Conservation (phyloP, 2,113 vertebrate species). For the Poicephalus gulielmi region DNA sequence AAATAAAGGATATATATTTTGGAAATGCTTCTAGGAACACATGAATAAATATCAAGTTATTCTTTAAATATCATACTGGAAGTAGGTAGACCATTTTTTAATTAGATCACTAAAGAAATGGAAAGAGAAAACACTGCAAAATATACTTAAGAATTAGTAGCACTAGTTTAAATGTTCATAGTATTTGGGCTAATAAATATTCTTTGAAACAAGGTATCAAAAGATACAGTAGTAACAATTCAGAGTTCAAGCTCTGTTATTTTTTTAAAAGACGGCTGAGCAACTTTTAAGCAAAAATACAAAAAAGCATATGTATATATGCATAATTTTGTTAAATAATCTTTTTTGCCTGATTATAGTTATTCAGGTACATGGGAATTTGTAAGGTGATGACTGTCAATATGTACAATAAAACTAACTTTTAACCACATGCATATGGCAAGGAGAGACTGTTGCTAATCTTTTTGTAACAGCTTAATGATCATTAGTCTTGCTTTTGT, state of each 20-base stretch:
- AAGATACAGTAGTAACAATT: not conserved
- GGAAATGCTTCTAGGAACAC: not conserved
- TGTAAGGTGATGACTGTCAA: not conserved
- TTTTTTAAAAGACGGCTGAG: not conserved
- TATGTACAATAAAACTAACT: conserved; percentile 3
- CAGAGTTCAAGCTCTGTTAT: not conserved
- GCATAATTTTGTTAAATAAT: not conserved
- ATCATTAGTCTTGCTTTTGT: conserved; percentile 35
- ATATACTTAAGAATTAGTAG: not conserved
- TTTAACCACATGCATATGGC: conserved; percentile 20
- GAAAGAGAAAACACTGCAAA: not conserved
- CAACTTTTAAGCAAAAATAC: not conserved
- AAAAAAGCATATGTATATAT: not conserved
- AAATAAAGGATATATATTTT: not conserved
- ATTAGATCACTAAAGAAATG: not conserved
- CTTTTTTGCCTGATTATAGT: not conserved
- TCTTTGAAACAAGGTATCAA: not conserved
- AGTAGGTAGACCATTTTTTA: not conserved
- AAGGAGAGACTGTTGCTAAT: conserved; percentile 17
- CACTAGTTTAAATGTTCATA: not conserved
- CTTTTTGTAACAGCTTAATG: conserved; percentile 29
- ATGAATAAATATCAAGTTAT: not conserved
- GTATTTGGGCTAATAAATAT: not conserved
- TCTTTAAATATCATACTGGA: not conserved
- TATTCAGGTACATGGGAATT: not conserved